Conservation (phyloP, 2,888 invertebrate genomes). For the Drosophila algonquin region DNA sequence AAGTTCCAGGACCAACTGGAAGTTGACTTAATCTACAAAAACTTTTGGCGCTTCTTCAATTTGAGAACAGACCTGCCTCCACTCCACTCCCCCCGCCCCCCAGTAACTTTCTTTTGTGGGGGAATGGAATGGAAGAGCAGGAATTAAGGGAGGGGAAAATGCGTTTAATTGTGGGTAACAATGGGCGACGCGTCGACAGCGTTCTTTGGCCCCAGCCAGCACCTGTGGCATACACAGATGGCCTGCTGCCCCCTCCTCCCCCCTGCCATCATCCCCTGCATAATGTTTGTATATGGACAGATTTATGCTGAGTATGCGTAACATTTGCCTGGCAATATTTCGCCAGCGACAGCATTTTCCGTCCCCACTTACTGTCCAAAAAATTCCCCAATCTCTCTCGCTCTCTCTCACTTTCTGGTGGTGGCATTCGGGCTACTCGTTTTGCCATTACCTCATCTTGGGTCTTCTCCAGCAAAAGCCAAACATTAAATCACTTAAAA, state of each 20-base stretch:
- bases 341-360: constrained; percentile 44
- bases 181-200: constrained; percentile 24
- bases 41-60: background rate
- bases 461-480: constrained; percentile 67
- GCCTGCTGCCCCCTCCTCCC: background rate
- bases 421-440: background rate
- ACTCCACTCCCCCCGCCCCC: background rate
- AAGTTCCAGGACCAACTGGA: constrained; percentile 1
- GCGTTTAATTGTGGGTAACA: constrained; percentile 61
- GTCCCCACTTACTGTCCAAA: too few species aligned
- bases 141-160: constrained; percentile 51
- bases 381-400: background rate
- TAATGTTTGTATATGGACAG: constrained; percentile 54
- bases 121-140: background rate
- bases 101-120: constrained; percentile 7
- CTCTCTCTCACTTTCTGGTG: background rate
- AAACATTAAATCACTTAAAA: constrained; percentile 79
- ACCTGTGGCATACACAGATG: constrained; percentile 69
- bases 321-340: constrained; percentile 60
- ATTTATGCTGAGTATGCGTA: constrained; percentile 77
- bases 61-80: background rate
- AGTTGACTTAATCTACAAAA: constrained; percentile 13
- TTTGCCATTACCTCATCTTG: constrained; percentile 30
- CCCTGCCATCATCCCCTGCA: constrained; percentile 9
- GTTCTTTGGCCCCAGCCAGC: constrained; percentile 32